phyloP scores from a whole-genome alignment of 1,140 invertebrate genomes.

The Apocrypta bakeri region DNA sequence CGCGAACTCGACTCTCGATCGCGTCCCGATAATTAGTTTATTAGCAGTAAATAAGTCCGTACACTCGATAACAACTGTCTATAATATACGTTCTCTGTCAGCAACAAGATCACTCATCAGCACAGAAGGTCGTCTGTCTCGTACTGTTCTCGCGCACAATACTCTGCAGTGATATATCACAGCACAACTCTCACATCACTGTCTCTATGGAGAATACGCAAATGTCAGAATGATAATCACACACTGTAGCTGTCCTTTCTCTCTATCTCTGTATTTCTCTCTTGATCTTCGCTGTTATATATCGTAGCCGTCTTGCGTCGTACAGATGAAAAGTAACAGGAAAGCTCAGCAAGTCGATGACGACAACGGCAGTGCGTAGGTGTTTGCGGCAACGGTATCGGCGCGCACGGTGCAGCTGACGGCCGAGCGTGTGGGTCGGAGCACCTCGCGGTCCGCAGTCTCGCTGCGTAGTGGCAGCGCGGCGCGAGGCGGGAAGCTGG shows the following conservation, averaged over 20 bases:
- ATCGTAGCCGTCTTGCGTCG: neutral
- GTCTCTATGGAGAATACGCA: neutral
- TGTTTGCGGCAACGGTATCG: neutral
- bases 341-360: neutral
- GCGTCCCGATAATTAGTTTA: neutral
- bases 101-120: neutral
- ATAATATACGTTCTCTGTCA: neutral
- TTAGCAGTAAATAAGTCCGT: neutral
- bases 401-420: conserved; percentile 13
- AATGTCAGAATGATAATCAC: neutral
- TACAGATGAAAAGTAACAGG: neutral
- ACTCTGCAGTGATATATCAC: neutral
- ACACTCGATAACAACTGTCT: neutral
- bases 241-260: neutral
- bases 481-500: conserved; percentile 53
- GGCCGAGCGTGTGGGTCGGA: conserved; percentile 48
- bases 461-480: conserved; percentile 72
- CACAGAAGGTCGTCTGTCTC: neutral
- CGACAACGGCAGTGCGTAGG: neutral
- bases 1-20: neutral
- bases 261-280: too few species aligned
- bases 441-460: conserved; percentile 73
- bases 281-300: too few species aligned
- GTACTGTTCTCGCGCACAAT: neutral
- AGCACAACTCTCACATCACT: conserved; percentile 33